Conservation (phyloP, 2,797 vertebrate species). For the Acanthornis magna region DNA sequence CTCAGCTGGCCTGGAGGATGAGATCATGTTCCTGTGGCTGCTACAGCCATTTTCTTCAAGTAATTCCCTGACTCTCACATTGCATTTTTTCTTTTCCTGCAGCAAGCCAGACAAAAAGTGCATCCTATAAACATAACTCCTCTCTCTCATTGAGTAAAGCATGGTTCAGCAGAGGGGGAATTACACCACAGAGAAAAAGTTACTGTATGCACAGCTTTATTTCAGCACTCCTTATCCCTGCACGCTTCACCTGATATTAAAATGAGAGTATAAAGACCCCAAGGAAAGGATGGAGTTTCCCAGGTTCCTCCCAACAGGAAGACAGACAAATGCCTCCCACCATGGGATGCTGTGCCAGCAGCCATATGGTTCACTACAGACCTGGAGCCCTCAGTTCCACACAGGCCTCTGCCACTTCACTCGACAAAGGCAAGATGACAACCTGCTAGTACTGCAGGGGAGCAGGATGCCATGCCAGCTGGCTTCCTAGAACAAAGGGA, state of each 20-base stretch:
- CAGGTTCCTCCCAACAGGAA: neutral
- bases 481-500: neutral
- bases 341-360: neutral
- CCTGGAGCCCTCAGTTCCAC: neutral
- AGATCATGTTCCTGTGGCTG: neutral
- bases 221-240: neutral
- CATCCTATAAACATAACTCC: neutral
- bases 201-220: neutral
- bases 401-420: neutral
- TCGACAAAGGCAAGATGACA: neutral
- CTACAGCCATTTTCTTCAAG: neutral
- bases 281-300: neutral
- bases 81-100: neutral
- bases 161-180: neutral
- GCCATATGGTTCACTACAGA: neutral
- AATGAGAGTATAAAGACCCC: neutral
- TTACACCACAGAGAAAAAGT: neutral
- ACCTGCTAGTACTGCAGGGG: neutral
- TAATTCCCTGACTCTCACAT: neutral
- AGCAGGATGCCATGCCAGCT: neutral
- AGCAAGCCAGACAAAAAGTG: neutral
- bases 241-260: neutral
- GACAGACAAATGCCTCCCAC: neutral
- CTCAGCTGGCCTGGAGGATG: neutral
- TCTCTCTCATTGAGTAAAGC: neutral